Evolutionary conservation across 2,797 vertebrate genomes (phyloP), one percentile per base, ranked within the genome.

Genomic region (Xiphorhynchus erythropygius): DNA sequence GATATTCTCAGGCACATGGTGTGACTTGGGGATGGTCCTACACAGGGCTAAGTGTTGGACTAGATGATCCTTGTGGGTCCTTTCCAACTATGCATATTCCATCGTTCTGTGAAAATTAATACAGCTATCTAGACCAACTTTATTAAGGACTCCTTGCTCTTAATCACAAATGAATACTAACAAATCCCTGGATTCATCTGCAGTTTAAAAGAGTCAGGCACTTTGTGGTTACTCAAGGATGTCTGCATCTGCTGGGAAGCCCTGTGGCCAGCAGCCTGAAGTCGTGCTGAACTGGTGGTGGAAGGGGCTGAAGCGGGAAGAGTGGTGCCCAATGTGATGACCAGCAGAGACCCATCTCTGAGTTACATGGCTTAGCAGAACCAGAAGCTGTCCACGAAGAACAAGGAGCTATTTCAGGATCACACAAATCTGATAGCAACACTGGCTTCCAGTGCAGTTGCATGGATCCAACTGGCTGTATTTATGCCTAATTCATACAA

Each of bases 291-390:
- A 30, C 59, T 27, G 81, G 23, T 50, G 25, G 32, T 56, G 33
- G 32, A 37, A 25, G 4, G 23, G 6, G 16, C 11, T 79, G 41
- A 56, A 52, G 13, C 13, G 15, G 19, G 7, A 23, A 57, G 19
- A 18, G 49, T 28, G 9, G 13, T 0, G 2, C 39, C 46, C 11
- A 2, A 4, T 5, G 18, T 53, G 5, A 13, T 11, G n/a, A 33
- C 19, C 32, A 67, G n/a, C 23, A 59, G 33, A 22, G 1, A 4
- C 16, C 11, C 52, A 81, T 9, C 24, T 55, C 32, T 68, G 23
- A 2, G 1, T 52, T 37, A 75, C 33, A 8, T 24, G 32, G 18
- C 59, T 68, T 46, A 64, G 71, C 39, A 78, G 50, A 78, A 69
- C 18, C 47, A 65, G 49, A 1, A 27, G 55, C 25, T 22, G 32